These are phyloP conservation scores for Teleopsis dalmanni DNA, from an alignment of 1,140 invertebrate genomes.

Conservation along the genomic window DNA sequence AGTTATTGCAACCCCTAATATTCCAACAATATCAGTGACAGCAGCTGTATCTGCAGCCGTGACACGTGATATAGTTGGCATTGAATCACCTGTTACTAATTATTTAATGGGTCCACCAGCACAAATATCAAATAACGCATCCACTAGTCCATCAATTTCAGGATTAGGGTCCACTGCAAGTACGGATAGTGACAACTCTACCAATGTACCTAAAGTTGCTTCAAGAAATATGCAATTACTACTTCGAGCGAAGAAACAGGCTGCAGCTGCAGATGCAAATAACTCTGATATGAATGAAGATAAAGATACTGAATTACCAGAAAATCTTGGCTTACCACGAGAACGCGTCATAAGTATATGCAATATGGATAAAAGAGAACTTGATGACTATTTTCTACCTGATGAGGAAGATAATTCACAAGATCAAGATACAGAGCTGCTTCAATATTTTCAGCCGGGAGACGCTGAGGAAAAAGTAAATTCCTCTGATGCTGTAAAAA, in stretches of 20 bases:
- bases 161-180: neutral
- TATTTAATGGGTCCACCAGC: constrained; percentile 36
- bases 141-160: constrained; percentile 22
- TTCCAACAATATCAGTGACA: constrained; percentile 1
- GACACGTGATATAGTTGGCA: neutral
- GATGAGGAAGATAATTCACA: constrained; percentile 61
- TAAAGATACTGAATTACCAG: constrained; percentile 21
- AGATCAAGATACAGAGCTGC: constrained; percentile 69
- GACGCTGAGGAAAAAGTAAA: constrained; percentile 44
- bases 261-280: constrained; percentile 24
- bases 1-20: constrained; percentile 10
- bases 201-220: constrained; percentile 25
- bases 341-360: constrained; percentile 61
- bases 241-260: constrained; percentile 24
- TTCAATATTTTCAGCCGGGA: constrained; percentile 67
- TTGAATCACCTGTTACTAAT: neutral
- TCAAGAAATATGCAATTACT: constrained; percentile 28
- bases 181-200: neutral
- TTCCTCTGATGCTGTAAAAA: constrained; percentile 43
- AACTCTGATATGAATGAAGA: constrained; percentile 2
- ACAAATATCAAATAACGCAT: constrained; percentile 24
- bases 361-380: constrained; percentile 66
- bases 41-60: neutral
- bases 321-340: constrained; percentile 43
- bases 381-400: constrained; percentile 64